phyloP scores from a whole-genome alignment of 2,797 vertebrate species.

The Neomorphus geoffroyi region DNA sequence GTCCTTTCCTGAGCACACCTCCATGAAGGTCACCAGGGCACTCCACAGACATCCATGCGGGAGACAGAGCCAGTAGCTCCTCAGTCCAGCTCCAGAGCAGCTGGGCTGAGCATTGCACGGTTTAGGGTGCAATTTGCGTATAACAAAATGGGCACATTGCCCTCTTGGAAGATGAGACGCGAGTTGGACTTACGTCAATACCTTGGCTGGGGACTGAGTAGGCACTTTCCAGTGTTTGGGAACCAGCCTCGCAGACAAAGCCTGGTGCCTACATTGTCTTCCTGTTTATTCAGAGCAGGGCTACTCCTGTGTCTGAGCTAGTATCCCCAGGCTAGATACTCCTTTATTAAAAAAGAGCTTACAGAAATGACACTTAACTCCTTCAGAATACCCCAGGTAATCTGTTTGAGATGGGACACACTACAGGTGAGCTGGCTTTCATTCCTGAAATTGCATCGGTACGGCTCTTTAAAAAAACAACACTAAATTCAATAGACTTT shows the following conservation, averaged over 20 bases:
- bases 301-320: neutral
- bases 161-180: neutral
- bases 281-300: neutral
- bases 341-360: neutral
- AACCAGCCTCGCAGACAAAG: neutral
- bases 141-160: neutral
- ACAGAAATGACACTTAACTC: neutral
- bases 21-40: no score
- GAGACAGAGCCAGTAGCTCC: neutral
- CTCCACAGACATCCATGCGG: neutral
- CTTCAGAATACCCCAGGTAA: neutral
- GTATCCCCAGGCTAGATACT: neutral
- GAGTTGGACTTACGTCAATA: accelerated
- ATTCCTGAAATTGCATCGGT: neutral
- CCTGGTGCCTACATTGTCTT: neutral
- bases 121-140: neutral
- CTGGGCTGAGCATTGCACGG: neutral
- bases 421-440: neutral
- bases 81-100: accelerated
- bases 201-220: no score
- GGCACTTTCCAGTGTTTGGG: neutral
- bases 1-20: neutral
- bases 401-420: neutral
- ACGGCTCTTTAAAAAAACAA: neutral
- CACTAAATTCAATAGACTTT: neutral